Percentiles rank a stretch among this genome's conserved stretches.
Conservation (phyloP, 2,888 invertebrate species). For the Prosapia bicincta region DNA sequence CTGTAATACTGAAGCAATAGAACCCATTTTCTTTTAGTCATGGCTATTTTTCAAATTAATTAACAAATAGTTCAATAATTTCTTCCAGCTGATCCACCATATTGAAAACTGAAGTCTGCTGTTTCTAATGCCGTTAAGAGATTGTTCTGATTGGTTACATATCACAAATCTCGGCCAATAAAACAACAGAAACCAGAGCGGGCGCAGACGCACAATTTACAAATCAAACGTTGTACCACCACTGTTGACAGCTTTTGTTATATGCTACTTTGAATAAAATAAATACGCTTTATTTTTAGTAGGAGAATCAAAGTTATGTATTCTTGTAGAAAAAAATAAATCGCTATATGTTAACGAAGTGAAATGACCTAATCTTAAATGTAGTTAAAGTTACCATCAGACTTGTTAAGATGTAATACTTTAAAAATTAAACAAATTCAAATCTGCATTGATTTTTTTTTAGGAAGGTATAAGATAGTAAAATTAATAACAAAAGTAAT, state of each 20-base stretch:
- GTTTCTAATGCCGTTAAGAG: slow-evolving; percentile 14
- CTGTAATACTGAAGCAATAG: slow-evolving; percentile 90
- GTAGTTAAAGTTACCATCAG: no score
- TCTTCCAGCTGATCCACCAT: slow-evolving; percentile 62
- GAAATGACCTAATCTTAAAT: no score
- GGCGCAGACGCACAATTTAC: slow-evolving; percentile 22
- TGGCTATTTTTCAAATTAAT: slow-evolving; percentile 32
- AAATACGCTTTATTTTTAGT: no score
- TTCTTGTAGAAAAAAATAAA: no score
- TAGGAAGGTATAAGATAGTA: no score
- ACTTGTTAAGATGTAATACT: no score
- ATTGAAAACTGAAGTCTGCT: slow-evolving; percentile 43
- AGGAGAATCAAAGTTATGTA: no score
- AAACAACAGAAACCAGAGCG: neutral
- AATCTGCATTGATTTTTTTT: no score
- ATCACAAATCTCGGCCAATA: slow-evolving; percentile 29
- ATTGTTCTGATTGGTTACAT: slow-evolving; percentile 29
- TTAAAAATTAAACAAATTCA: no score
- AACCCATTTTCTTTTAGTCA: slow-evolving; percentile 62
- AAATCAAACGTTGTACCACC: neutral
- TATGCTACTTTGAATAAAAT: no score
- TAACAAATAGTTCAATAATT: slow-evolving; percentile 27
- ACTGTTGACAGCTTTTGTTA: slow-evolving; percentile 10
- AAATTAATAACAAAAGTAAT: no score
- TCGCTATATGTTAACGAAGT: no score